These are phyloP conservation scores for Limnodromus scolopaceus DNA, from an alignment of 2,797 vertebrate species.

Conservation along the genomic window DNA sequence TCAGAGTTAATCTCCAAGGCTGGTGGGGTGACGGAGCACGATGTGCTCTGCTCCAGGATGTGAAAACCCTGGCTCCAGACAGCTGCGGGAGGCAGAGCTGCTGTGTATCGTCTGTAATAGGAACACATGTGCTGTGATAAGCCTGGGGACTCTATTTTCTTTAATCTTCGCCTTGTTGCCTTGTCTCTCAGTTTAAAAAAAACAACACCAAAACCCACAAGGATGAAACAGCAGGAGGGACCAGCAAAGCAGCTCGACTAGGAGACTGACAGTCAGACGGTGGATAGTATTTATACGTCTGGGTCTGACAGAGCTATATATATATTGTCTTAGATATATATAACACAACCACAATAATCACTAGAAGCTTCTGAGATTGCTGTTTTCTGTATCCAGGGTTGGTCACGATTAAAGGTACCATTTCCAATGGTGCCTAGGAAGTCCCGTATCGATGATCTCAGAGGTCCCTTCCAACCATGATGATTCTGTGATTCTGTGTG, in stretches of 20 bases:
- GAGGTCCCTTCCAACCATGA: too few relatives aligned
- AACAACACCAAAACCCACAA: not conserved
- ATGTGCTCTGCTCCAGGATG: not conserved
- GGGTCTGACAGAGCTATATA: not conserved
- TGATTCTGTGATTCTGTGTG: too few relatives aligned
- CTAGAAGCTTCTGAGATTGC: not conserved
- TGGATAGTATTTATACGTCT: not conserved
- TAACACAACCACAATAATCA: not conserved
- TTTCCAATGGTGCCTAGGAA: not conserved
- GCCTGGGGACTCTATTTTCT: not conserved
- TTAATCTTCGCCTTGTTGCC: not conserved
- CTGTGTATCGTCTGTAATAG: not conserved
- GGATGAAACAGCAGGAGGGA: not conserved
- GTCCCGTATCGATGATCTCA: too few relatives aligned
- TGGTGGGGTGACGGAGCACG: not conserved
- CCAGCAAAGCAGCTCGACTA: not conserved
- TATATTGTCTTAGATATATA: too few relatives aligned
- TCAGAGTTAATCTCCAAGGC: not conserved
- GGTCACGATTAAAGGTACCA: not conserved
- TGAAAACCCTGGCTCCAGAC: not conserved
- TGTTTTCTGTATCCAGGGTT: not conserved
- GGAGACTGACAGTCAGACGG: not conserved
- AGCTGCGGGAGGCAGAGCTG: not conserved
- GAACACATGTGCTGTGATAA: not conserved
- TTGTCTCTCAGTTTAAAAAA: not conserved